Percentiles rank a stretch among this genome's conserved stretches.
These are phyloP conservation scores for Plecturocebus donacophilus DNA, from an alignment of 2,113 vertebrate genomes.

Conservation along the genomic window DNA sequence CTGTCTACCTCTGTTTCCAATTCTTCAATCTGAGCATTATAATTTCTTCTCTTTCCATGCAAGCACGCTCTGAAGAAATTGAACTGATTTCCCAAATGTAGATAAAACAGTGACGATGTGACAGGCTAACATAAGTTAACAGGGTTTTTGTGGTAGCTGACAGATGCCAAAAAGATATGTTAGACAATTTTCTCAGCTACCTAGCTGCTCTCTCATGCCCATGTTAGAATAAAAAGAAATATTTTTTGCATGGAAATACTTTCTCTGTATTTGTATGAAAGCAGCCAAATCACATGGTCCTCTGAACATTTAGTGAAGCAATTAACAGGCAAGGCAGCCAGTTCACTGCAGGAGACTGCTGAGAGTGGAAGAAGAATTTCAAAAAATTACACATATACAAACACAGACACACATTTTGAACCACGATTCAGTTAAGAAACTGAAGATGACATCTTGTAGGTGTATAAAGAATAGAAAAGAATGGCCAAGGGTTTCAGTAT, in stretches of 20 bases:
- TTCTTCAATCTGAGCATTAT: background rate
- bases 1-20: background rate
- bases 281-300: background rate
- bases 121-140: background rate
- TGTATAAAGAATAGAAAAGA: background rate
- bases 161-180: background rate
- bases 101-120: rapidly evolving
- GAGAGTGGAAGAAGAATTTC: background rate
- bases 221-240: background rate
- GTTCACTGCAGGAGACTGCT: background rate
- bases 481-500: background rate
- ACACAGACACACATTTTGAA: background rate
- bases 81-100: too few species aligned
- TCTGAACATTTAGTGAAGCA: constrained; percentile 1
- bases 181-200: background rate
- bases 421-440: background rate
- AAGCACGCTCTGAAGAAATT: background rate
- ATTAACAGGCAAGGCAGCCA: background rate
- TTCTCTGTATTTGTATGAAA: constrained; percentile 36
- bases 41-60: background rate
- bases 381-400: background rate
- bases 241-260: background rate
- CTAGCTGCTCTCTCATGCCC: background rate
- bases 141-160: background rate
- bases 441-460: background rate